A percentile compares a stretch with the other conserved stretches of the same genome.
Evolutionary conservation across 1,140 invertebrate genomes (phyloP).

Genomic region (Goniozus legneri): DNA sequence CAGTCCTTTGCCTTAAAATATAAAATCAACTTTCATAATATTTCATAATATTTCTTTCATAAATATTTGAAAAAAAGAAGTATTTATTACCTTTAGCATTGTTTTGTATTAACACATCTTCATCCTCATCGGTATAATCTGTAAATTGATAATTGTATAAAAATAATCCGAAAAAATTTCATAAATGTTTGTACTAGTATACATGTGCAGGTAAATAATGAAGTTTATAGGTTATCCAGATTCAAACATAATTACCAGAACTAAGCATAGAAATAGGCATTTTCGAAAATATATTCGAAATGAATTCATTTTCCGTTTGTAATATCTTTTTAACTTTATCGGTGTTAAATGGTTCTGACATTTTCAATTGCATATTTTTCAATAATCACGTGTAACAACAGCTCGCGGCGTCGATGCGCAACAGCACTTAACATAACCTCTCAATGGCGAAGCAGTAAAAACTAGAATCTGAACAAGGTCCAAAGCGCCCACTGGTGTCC

Average conservation of each 20-base stretch:
- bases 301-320: constrained; percentile 46
- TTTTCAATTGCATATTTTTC: constrained; percentile 46
- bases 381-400: too few relatives aligned
- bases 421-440: too few relatives aligned
- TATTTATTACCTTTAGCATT: too few relatives aligned
- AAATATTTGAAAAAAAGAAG: not conserved
- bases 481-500: too few relatives aligned
- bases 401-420: too few relatives aligned
- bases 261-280: constrained; percentile 40
- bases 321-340: constrained; percentile 38
- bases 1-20: not conserved
- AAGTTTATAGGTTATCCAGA: constrained; percentile 23
- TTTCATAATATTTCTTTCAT: not conserved
- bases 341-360: constrained; percentile 39
- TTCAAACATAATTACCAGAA: constrained; percentile 25
- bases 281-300: constrained; percentile 47
- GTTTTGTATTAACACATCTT: too few relatives aligned
- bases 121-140: constrained; percentile 6
- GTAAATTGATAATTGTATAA: constrained; percentile 2
- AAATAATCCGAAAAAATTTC: not conserved
- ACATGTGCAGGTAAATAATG: constrained; percentile 4
- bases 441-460: too few relatives aligned
- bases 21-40: not conserved
- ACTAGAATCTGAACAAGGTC: too few relatives aligned
- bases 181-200: not conserved